Evolutionary conservation across 2,113 vertebrate species (phyloP), one percentile per base, ranked within the genome.

Genomic region (Neogobius melanostomus): DNA sequence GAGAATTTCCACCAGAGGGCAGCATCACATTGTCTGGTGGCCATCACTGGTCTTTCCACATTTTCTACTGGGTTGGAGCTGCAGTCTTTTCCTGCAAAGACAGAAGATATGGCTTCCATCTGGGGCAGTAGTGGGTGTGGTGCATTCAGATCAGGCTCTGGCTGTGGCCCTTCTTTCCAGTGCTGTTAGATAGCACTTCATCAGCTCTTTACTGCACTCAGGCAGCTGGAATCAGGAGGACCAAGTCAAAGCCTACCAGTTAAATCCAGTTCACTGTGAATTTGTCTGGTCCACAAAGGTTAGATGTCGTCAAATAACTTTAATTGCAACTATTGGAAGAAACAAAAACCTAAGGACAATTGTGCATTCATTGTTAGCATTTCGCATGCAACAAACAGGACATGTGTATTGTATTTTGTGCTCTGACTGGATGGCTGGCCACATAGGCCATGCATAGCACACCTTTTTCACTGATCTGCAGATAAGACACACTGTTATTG

Each of bases 401-500:
- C 28, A 36, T 36, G 28, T 36, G 28, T 36, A 36, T 36, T 79
- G 74, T 46, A 68, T 50, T 14, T 12, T 50, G 14, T 50, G 11
- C 48, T 5, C 11, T 50, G 48, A 52, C 51, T 52, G 61, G 82
- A 53, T 76, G 36, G 8, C 36, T 64, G 10, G 2, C 11, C 28
- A 56, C 1, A 45, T 69, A 72, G 81, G 1, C 28, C 28, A 82
- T 73, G 79, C 67, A 57, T 60, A 68, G 65, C 81, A 82, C 64
- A 64, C 71, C 50, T 1, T 21, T 49, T 68, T 46, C 11, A 12
- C 66, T 70, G 85, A 88, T 91, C 64, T 56, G 43, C 64, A 1
- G 17, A 87, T 88, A 87, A 87, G 42, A 63, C 45, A 1, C 11
- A 28, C 2, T 43, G 64, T 83, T 36, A 36, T 36, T 69, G 66